Evolutionary conservation across 2,113 vertebrate genomes (phyloP), one percentile per base, ranked within the genome.

Genomic region (Brachypteracias leptosomus): DNA sequence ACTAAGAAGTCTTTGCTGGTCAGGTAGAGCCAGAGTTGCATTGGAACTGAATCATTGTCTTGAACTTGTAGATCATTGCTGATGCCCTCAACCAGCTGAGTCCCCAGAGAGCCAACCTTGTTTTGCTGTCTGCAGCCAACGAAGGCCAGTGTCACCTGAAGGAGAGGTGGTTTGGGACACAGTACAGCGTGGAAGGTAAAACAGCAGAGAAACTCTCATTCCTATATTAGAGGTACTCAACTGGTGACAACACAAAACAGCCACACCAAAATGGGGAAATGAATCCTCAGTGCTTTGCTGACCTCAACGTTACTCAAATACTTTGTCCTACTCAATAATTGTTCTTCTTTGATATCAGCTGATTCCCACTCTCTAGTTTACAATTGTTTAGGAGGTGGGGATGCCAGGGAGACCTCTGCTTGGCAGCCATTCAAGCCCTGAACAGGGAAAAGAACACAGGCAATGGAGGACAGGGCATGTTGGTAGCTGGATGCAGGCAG

Each of bases 91-190:
- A 97, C 93, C 98, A 98, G 88, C 98, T 99, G 79, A 98, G 97
- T 88, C 99, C 99, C 54, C 98, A 99, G 90, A 98, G 97, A 96
- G 99, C 99, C 90, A 99, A 99, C 96, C 97, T 99, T 26, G 98
- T 99, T 97, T 95, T 99, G 83, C 96, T 99, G 81, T 99, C 99
- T 81, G 99, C 99, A 90, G 98, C 99, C 96, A 99, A 99, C 7
- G 99, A 99, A 95, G 99, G 99, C 96, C 98, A 96, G 68, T 99
- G 99, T 97, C 97, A 98, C 62, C 98, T 98, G 33, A 98, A 98
- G 91, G 99, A 99, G 98, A 98, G 98, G 96, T 99, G 99, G 99
- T 99, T 99, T 98, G 99, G 99, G 65, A 99, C 99, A 5, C 99
- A 99, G 46, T 99, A 99, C 97, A 98, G 98, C 47, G n/a, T 98